Evolutionary conservation across 2,113 vertebrate genomes (phyloP), one percentile per base, ranked within the genome.

Genomic region (Phoxinus phoxinus): DNA sequence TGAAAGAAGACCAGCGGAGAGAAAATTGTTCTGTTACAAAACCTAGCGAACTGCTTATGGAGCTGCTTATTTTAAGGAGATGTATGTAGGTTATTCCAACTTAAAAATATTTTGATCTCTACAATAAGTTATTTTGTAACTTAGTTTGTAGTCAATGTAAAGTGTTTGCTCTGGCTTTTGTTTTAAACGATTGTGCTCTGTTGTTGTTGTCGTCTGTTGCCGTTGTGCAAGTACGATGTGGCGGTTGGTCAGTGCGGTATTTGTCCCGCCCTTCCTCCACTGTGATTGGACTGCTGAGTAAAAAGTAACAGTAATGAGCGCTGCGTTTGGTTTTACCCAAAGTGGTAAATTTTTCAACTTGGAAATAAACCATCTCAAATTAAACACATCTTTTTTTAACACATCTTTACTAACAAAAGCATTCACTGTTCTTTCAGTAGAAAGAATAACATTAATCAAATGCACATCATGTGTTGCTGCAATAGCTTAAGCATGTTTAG

Each of bases 1-100:
- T 74, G 65, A 79, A 63, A 69, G 53, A 75, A 69, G 37, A 76
- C 41, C 77, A 78, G 65, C 71, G 37, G 69, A 23, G 53, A 79
- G 30, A 77, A 35, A 79, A 75, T 17, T n/a, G 30, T 6, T 79
- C 48, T 12, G 15, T 53, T 61, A 13, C 6, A 59, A 79, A 78
- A 59, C 23, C 19, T 48, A 82, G n/a, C 63, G 73, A 37, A 37
- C 71, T 74, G 72, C 25, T 37, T 41, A 25, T 25, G 5, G 23
- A n/a, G 69, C 37, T 41, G 41, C 9, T 23, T 13, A 59, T 59
- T 59, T 59, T 59, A 59, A 59, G 23, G 35, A 72, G 69, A 41
- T 21, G 6, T 23, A 41, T n/a, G 1, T 2, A 74, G 72, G 72
- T 25, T 25, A 73, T 73, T 46, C 65, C 61, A 69, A 35, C 7